phyloP scores from a whole-genome alignment of 2,888 invertebrate species.

The Scrobipalpa costella region DNA sequence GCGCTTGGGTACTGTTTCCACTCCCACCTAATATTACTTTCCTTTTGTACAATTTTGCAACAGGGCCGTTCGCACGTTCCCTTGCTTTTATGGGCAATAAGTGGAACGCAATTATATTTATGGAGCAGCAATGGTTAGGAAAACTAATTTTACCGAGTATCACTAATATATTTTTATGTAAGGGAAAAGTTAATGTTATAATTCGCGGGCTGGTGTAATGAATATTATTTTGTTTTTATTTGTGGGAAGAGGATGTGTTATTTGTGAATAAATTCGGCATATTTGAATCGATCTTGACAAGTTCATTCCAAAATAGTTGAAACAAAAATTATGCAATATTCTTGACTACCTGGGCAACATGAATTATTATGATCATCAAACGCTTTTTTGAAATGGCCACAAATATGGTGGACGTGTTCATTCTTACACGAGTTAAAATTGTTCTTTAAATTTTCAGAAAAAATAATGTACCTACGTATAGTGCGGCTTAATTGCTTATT shows the following conservation, averaged over 20 bases:
- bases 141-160: constrained; percentile 76
- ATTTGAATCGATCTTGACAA: no score
- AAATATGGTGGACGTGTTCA: no score
- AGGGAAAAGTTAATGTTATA: constrained; percentile 24
- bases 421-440: no score
- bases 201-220: constrained; percentile 14
- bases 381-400: no score
- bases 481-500: no score
- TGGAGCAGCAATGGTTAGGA: constrained; percentile 73
- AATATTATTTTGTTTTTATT: background rate
- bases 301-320: no score
- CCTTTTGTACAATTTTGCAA: constrained; percentile 81
- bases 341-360: no score
- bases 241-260: background rate
- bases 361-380: no score
- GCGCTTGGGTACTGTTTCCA: constrained; percentile 67
- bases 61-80: constrained; percentile 79
- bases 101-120: constrained; percentile 81
- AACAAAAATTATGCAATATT: no score
- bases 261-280: background rate
- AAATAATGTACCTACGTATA: no score
- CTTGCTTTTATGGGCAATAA: constrained; percentile 80
- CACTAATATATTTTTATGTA: constrained; percentile 48
- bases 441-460: no score
- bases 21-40: constrained; percentile 79